These are phyloP conservation scores for Aspiorhynchus laticeps DNA, from an alignment of 2,113 vertebrate species.

Conservation along the genomic window DNA sequence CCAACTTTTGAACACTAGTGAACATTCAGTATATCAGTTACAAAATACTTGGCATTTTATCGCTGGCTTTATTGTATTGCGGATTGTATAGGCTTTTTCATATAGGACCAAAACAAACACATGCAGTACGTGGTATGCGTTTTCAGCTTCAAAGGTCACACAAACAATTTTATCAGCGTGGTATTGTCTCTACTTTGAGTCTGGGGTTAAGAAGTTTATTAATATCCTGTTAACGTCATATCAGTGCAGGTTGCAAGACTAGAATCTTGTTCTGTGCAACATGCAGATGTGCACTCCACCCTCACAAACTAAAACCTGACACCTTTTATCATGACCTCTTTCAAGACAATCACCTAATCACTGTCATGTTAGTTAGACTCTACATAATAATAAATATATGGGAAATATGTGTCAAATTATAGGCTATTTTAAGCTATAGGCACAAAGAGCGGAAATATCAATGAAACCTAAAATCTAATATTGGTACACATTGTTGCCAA, in stretches of 20 bases:
- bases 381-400: not conserved
- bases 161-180: not conserved
- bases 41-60: not conserved
- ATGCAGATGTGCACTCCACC: constrained; percentile 28
- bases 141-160: not conserved
- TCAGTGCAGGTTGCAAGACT: constrained; percentile 41
- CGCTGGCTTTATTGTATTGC: not conserved
- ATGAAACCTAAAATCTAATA: not conserved
- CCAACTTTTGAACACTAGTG: not conserved
- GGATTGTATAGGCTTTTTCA: not conserved
- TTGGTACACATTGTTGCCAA: not conserved
- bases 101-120: not conserved
- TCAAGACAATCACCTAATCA: not conserved
- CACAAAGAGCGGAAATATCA: not conserved
- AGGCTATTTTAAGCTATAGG: not conserved
- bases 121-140: not conserved
- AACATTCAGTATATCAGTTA: not conserved
- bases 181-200: not conserved
- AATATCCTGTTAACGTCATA: constrained; percentile 28
- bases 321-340: not conserved
- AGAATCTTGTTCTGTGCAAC: constrained; percentile 29
- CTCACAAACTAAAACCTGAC: not conserved
- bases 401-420: not conserved
- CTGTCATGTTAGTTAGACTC: not conserved
- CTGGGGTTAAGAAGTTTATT: not conserved